These are phyloP conservation scores for Carollia perspicillata DNA, from an alignment of 2,113 vertebrate genomes.

Conservation along the genomic window DNA sequence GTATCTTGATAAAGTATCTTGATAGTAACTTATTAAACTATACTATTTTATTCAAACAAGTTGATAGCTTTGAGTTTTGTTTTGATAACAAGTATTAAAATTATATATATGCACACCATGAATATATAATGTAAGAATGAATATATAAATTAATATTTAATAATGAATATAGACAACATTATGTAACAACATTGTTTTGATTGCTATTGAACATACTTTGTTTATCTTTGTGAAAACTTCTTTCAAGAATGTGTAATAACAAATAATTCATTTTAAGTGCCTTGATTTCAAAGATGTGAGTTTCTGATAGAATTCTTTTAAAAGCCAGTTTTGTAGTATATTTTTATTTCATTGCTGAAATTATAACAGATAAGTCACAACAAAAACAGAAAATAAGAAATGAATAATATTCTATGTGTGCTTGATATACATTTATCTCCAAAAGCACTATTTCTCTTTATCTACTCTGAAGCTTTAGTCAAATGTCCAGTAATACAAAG, in stretches of 20 bases:
- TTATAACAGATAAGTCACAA: constrained; percentile 44
- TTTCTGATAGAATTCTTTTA: constrained; percentile 28
- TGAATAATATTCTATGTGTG: constrained; percentile 35
- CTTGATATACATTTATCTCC: constrained; percentile 54
- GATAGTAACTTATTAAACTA: neutral
- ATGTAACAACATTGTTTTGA: neutral
- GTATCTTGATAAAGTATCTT: neutral
- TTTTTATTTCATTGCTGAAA: constrained; percentile 49
- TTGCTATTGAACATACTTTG: neutral
- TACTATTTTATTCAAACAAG: neutral
- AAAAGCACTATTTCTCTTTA: constrained; percentile 45
- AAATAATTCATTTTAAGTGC: constrained; percentile 22
- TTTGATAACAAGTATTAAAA: neutral
- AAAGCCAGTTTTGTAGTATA: neutral
- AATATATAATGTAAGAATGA: neutral
- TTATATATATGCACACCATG: neutral
- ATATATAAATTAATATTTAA: neutral
- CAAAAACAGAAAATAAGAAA: constrained; percentile 19
- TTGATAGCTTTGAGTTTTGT: neutral
- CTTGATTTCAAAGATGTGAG: neutral
- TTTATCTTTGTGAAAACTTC: neutral
- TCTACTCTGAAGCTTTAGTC: neutral
- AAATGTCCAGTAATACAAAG: constrained; percentile 53
- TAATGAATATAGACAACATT: neutral
- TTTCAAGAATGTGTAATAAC: neutral